Evolutionary conservation across 1,140 invertebrate species (phyloP), one percentile per base, ranked within the genome.

Genomic region (Cotesia typhae): DNA sequence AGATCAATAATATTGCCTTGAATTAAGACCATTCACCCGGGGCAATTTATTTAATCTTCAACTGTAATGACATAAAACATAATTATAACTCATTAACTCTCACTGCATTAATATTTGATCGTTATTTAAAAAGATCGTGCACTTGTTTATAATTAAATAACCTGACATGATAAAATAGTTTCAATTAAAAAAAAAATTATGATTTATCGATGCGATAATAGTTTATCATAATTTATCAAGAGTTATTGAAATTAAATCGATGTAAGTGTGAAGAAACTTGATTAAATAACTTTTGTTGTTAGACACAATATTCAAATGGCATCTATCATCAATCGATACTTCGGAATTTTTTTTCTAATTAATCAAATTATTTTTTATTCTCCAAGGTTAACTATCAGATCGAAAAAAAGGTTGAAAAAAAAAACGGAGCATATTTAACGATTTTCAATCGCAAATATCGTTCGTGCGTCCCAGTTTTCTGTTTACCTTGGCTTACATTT

Each of bases 401-500:
- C n/a, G 57, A 67, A 20, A 67, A 64, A 52, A 52, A 28, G 28
- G 28, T 28, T 28, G 37, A 38, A 65, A 7, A 38, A 14, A 14
- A 65, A 65, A 37, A 55, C 66, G 28, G 53, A 55, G 51, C 47
- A 67, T 67, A 63, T 59, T 35, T 37, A 38, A 51, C 36, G 41
- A 63, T 63, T 70, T 70, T 70, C 47, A 38, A 63, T 38, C 51
- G 53, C n/a, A 20, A 70, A 63, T 28, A 28, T 35, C 41, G 20
- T 63, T 37, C 59, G 51, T 52, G 68, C 47, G 68, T 70, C 57
- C 68, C 59, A 70, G 57, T 47, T 70, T 35, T 17, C n/a, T 60
- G 57, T 28, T 52, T 20, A 70, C 68, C 68, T 70, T 70, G 68
- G 57, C 68, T 70, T 37, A 70, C 68, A 70, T 70, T 51, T 47